phyloP scores from a whole-genome alignment of 2,113 vertebrate genomes.

The Psittacula cyanocephala region DNA sequence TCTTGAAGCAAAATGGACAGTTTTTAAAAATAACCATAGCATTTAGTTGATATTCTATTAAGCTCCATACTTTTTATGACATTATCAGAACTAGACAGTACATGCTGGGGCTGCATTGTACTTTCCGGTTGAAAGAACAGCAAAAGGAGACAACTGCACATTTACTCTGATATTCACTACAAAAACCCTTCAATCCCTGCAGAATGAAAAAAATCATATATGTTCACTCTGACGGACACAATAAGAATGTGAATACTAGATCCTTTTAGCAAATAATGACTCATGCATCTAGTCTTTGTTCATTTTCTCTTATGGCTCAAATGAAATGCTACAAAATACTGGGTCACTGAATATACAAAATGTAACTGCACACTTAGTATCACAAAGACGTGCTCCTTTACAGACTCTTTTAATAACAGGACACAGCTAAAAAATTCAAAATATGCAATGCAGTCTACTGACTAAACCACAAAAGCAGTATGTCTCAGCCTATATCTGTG shows the following conservation, averaged over 20 bases:
- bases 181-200: background rate
- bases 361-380: background rate
- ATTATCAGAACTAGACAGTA: background rate
- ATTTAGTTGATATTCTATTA: background rate
- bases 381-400: background rate
- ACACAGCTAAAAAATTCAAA: background rate
- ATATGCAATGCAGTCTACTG: background rate
- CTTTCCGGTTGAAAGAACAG: constrained; percentile 30
- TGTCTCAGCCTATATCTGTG: background rate
- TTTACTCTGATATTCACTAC: constrained; percentile 29
- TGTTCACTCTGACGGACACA: background rate
- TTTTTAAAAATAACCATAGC: background rate
- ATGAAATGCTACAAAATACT: constrained; percentile 21
- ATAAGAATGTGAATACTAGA: background rate
- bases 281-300: constrained; percentile 53
- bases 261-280: constrained; percentile 44
- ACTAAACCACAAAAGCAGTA: background rate
- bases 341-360: constrained; percentile 58
- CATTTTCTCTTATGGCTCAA: background rate
- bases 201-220: background rate
- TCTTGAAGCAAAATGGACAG: background rate
- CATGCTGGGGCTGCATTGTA: constrained; percentile 35
- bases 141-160: constrained; percentile 37
- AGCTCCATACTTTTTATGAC: background rate
- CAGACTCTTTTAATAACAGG: background rate